These are phyloP conservation scores for Rhinichthys osculus DNA, from an alignment of 2,797 vertebrate species.

Conservation along the genomic window DNA sequence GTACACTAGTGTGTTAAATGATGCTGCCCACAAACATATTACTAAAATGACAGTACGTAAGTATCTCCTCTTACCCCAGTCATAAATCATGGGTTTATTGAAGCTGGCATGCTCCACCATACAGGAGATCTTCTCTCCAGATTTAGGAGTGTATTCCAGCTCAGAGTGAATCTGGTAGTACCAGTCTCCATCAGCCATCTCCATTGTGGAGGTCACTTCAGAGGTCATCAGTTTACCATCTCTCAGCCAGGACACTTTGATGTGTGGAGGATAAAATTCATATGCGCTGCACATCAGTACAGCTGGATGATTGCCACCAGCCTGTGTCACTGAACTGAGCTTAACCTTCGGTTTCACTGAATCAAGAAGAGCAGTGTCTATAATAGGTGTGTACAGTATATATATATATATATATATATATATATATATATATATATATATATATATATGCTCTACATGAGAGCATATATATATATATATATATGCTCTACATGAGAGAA, in stretches of 20 bases:
- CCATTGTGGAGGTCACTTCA: background rate
- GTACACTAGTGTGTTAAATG: background rate
- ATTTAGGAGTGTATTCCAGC: background rate
- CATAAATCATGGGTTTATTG: constrained; percentile 17
- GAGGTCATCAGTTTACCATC: constrained; percentile 54
- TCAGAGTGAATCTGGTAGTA: constrained; percentile 22
- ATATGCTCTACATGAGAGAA: background rate
- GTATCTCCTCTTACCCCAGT: constrained; percentile 64
- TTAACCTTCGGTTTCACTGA: background rate
- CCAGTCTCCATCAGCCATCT: background rate
- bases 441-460: background rate
- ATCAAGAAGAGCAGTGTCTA: background rate
- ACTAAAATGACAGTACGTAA: background rate
- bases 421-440: no score
- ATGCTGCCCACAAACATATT: background rate
- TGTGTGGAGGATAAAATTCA: constrained; percentile 25
- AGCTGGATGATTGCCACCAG: background rate
- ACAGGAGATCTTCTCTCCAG: background rate
- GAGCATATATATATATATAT: no score
- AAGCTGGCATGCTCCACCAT: background rate
- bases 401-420: no score
- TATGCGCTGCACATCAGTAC: background rate
- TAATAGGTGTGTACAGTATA: no score
- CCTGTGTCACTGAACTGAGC: background rate
- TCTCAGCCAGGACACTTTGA: constrained; percentile 65